Evolutionary conservation across 2,888 invertebrate species (phyloP), one percentile per base, ranked within the genome.

Genomic region (Brachyopa scutellaris): DNA sequence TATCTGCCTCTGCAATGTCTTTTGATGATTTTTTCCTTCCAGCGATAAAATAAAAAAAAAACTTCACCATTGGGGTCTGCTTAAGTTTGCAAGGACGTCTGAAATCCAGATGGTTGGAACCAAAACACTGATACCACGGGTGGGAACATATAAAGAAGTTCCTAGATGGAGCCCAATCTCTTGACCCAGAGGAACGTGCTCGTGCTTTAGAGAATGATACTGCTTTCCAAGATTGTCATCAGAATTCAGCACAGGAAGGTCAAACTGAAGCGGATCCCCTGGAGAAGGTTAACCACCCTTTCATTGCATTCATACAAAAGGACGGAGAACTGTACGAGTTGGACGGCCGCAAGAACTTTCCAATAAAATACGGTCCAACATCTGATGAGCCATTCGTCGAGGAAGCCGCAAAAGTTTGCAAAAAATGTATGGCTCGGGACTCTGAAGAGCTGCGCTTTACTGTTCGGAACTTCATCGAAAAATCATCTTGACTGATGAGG

Each of bases 371-470:
- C 91, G 98, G 98, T 0, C 85, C 92, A 78, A 95, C 97, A 9
- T 92, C 93, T 59, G 90, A 93, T 2, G 96, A 96, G 26, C 93
- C 93, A 26, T 92, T 98, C 36, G 90, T 98, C 53, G 93, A 95
- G 92, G 97, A 97, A 92, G 95, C 97, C 47, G 95, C 96, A 29
- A 94, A 93, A 85, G 93, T 98, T 6, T 97, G 97, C 90, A 93
- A 94, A 87, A 92, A 94, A 86, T 98, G 97, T 87, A 97, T 98
- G 94, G 93, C 93, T 40, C 93, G 96, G 85, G 97, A 98, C 90
- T 96, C 97, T 0, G 94, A 95, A 80, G 96, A 97, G 90, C 92
- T 97, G 66, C 95, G 95, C 88, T 98, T 98, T 88, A 97, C 97
- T 40, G 93, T 97, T 49, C n/a, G n/a, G n/a, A n/a, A n/a, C n/a